Evolutionary conservation across 2,113 vertebrate species (phyloP).

Genomic region (Tenebrosternarchus preto): DNA sequence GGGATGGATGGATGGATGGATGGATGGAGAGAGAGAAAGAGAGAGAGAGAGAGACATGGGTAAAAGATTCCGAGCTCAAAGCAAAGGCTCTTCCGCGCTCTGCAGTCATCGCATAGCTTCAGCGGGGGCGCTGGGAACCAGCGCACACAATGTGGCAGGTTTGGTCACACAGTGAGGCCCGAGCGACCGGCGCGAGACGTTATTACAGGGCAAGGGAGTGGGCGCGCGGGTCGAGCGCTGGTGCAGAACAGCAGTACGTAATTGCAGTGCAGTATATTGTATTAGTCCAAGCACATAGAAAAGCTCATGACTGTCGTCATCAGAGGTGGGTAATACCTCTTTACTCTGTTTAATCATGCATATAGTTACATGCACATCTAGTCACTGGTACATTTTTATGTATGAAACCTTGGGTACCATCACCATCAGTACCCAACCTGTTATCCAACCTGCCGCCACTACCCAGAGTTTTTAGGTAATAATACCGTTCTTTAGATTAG

Average conservation of each 20-base stretch:
- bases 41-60: slow-evolving; percentile 20
- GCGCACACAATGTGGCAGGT: background rate
- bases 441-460: background rate
- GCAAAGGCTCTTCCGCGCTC: background rate
- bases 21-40: too few relatives aligned
- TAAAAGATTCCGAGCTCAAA: background rate
- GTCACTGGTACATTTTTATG: slow-evolving; percentile 7
- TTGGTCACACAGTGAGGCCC: slow-evolving; percentile 1
- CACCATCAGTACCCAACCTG: slow-evolving; percentile 4
- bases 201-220: slow-evolving; percentile 27
- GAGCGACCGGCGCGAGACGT: slow-evolving; percentile 23
- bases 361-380: background rate
- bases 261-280: background rate
- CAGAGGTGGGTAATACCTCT: background rate
- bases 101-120: slow-evolving; percentile 39
- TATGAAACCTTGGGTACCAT: background rate
- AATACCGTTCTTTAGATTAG: too few relatives aligned
- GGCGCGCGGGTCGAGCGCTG: slow-evolving; percentile 1
- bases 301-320: background rate
- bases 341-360: background rate
- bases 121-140: slow-evolving; percentile 3
- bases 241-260: slow-evolving; percentile 6
- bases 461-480: too few relatives aligned
- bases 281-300: background rate
- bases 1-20: background rate